Percentiles rank a stretch among this genome's conserved stretches.
These are phyloP conservation scores for Leuciscus idus DNA, from an alignment of 2,113 vertebrate species.

Conservation along the genomic window DNA sequence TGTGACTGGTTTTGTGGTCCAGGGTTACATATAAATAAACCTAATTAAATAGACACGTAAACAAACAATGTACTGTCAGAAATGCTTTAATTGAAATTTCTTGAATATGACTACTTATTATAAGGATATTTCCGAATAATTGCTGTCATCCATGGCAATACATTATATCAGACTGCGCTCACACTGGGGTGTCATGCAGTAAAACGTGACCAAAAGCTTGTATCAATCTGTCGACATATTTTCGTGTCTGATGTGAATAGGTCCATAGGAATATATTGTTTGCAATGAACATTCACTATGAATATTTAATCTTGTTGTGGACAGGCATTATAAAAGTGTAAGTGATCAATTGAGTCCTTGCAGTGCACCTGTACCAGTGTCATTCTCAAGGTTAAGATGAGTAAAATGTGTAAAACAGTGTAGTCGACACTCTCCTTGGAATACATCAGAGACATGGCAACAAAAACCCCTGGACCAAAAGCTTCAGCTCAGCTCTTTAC, in stretches of 20 bases:
- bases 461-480: conserved; percentile 65
- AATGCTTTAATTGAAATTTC: not conserved
- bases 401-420: conserved; percentile 68
- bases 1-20: too few species aligned
- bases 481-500: conserved; percentile 74
- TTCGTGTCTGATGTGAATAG: not conserved
- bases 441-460: conserved; percentile 73
- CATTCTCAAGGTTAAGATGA: conserved; percentile 68
- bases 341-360: not conserved
- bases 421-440: conserved; percentile 71
- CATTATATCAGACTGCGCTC: not conserved
- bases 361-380: not conserved
- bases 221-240: not conserved
- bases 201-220: not conserved
- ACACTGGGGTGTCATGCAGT: not conserved
- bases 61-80: not conserved
- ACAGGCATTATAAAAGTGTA: not conserved
- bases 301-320: not conserved
- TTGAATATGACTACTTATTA: not conserved
- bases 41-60: conserved; percentile 14
- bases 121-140: not conserved
- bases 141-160: not conserved
- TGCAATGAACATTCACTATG: not conserved
- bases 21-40: not conserved
- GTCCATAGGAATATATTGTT: not conserved